Evolutionary conservation across 2,797 vertebrate species (phyloP).

Genomic region (Poliocrania exsul): DNA sequence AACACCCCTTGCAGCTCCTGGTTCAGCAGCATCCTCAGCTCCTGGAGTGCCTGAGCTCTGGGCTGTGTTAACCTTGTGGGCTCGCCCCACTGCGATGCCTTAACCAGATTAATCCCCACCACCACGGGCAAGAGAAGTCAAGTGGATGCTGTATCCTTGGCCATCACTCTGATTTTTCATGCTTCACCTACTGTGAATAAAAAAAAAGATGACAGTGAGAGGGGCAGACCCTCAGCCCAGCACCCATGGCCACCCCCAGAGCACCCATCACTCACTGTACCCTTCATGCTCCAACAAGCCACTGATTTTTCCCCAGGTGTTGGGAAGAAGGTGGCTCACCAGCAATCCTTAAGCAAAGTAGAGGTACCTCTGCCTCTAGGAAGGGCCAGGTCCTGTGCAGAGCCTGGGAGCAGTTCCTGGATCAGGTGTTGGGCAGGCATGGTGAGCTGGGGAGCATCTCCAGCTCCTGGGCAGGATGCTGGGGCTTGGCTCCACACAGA

Average conservation of each 20-base stretch:
- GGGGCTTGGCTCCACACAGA: not conserved
- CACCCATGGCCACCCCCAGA: not conserved
- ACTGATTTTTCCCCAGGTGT: not conserved
- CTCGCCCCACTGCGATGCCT: rapidly evolving
- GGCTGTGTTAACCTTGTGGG: not conserved
- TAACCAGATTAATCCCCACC: not conserved
- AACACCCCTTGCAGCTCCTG: not conserved
- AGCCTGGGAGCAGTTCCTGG: not conserved
- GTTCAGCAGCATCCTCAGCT: not conserved
- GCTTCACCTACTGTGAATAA: not conserved
- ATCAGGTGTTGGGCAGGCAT: not conserved
- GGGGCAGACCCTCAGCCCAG: not conserved
- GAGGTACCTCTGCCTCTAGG: not conserved
- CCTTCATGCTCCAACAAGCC: constrained; percentile 2
- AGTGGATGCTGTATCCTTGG: not conserved
- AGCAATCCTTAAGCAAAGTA: not conserved
- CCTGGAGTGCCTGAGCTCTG: rapidly evolving
- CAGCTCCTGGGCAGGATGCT: not conserved
- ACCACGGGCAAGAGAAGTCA: not conserved
- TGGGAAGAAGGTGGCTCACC: not conserved
- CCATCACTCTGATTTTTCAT: constrained; percentile 14
- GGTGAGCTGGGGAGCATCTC: rapidly evolving
- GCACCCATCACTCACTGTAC: constrained; percentile 3
- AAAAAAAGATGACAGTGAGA: not conserved
- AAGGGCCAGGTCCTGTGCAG: not conserved